Conservation (phyloP, 2,113 vertebrate genomes). For the Chionodraco myersi region DNA sequence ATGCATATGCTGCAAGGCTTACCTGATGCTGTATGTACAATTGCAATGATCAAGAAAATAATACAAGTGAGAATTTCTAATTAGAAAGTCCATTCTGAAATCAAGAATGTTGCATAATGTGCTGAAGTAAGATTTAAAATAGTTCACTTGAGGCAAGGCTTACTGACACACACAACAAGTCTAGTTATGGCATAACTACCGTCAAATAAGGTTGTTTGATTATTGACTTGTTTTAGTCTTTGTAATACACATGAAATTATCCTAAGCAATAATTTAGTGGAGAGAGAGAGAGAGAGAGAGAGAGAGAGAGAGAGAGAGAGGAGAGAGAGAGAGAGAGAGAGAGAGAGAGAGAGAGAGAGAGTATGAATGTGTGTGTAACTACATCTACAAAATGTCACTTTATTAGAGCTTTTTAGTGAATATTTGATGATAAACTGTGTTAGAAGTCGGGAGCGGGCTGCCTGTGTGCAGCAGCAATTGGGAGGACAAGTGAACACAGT, state of each 20-base stretch:
- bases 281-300: neutral
- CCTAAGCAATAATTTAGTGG: slow-evolving; percentile 9
- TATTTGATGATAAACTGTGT: slow-evolving; percentile 67
- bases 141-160: slow-evolving; percentile 43
- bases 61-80: neutral
- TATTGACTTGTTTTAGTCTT: neutral
- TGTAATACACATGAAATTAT: slow-evolving; percentile 35
- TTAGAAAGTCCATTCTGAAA: slow-evolving; percentile 29
- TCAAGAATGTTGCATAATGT: slow-evolving; percentile 48
- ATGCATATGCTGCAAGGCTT: neutral
- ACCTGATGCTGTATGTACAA: neutral
- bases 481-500: slow-evolving; percentile 75
- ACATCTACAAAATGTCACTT: slow-evolving; percentile 48
- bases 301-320: neutral
- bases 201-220: slow-evolving; percentile 11
- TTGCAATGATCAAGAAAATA: neutral
- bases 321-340: neutral
- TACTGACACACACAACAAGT: neutral
- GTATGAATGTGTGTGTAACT: neutral
- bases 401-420: slow-evolving; percentile 60
- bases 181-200: slow-evolving; percentile 21
- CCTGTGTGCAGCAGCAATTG: slow-evolving; percentile 63
- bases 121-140: slow-evolving; percentile 54
- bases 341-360: neutral
- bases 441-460: slow-evolving; percentile 57